These are phyloP conservation scores for Catocala fraxini DNA, from an alignment of 2,888 invertebrate species.

Conservation along the genomic window DNA sequence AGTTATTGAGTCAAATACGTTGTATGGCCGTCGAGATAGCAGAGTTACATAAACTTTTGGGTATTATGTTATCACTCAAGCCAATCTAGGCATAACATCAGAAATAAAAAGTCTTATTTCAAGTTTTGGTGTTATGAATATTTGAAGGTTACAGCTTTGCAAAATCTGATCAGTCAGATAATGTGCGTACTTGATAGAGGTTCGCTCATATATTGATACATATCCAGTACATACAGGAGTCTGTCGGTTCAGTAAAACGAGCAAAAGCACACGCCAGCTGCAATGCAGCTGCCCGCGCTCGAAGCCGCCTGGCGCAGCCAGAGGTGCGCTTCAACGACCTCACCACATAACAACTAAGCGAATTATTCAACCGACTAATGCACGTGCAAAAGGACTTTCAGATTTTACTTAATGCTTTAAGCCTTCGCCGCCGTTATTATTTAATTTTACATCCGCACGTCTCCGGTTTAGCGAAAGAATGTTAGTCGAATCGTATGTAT, in stretches of 20 bases:
- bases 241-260: constrained; percentile 74
- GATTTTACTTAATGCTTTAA: too few relatives aligned
- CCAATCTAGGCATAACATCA: constrained; percentile 16
- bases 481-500: neutral
- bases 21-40: constrained; percentile 28
- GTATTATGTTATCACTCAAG: constrained; percentile 27
- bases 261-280: constrained; percentile 81
- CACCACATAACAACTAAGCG: constrained; percentile 56
- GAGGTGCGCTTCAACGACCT: constrained; percentile 47
- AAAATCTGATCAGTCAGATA: neutral
- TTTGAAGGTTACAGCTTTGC: neutral
- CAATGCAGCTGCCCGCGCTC: constrained; percentile 76
- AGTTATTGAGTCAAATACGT: constrained; percentile 30
- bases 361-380: constrained; percentile 64
- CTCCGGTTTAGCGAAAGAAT: too few relatives aligned
- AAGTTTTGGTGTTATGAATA: neutral
- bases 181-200: neutral
- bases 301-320: constrained; percentile 49
- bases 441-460: too few relatives aligned
- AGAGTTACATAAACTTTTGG: constrained; percentile 15
- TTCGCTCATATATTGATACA: constrained; percentile 5
- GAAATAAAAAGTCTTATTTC: neutral
- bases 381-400: neutral
- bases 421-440: too few relatives aligned
- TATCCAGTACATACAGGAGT: constrained; percentile 36